phyloP scores from a whole-genome alignment of 2,797 vertebrate genomes.

The Cryptoblepharus egeriae region DNA sequence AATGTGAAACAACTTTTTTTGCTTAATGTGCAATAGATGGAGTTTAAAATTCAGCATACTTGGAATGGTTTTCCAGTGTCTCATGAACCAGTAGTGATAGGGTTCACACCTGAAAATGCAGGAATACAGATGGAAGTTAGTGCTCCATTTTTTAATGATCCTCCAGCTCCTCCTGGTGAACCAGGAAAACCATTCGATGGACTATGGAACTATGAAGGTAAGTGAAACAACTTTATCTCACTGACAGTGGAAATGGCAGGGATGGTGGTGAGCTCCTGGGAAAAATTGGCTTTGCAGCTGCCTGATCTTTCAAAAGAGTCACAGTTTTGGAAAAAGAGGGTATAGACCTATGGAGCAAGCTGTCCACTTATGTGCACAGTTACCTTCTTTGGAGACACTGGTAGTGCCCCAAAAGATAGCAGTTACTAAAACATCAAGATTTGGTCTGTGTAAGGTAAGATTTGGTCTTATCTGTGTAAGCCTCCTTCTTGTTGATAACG shows the following conservation, averaged over 20 bases:
- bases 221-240: conserved; percentile 50
- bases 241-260: no score
- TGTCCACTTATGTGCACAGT: no score
- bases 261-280: no score
- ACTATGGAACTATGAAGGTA: conserved; percentile 94
- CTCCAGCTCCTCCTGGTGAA: conserved; percentile 81
- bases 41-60: conserved; percentile 83
- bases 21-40: conserved; percentile 73
- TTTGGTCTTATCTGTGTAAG: no score
- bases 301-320: no score
- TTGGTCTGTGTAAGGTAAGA: no score
- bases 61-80: conserved; percentile 86
- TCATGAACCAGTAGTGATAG: conserved; percentile 81
- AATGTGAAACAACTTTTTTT: background rate
- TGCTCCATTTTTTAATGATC: conserved; percentile 91
- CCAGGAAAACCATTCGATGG: conserved; percentile 82
- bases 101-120: conserved; percentile 75
- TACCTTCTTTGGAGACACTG: background rate
- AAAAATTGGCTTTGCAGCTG: no score
- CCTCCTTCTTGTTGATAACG: no score
- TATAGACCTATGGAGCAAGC: no score
- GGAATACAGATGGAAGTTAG: conserved; percentile 84
- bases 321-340: no score
- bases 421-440: no score
- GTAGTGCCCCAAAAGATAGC: no score